Evolutionary conservation across 30 jellyfish, hydroid and myxozoan species (phyloP).

Genomic region (Cassiopea xamachana): DNA sequence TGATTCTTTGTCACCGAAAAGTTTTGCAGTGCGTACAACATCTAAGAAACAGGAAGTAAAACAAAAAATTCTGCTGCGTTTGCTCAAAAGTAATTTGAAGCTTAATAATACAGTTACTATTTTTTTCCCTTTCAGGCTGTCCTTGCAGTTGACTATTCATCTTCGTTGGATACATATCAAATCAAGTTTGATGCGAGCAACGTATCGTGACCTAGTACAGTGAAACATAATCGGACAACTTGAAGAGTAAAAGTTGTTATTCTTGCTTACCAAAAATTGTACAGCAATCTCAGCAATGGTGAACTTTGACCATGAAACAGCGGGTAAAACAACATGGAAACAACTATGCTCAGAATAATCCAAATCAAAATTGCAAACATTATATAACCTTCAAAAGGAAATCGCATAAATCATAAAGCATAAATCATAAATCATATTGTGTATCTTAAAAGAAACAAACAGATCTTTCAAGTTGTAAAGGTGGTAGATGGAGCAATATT

Average conservation of each 20-base stretch:
- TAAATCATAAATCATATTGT: too few species aligned
- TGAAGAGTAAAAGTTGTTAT: neutral
- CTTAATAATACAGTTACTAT: too few species aligned
- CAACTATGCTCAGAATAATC: constrained; percentile 11
- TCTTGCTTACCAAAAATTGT: constrained; percentile 6
- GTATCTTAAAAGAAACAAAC: too few species aligned
- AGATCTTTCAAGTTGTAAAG: too few species aligned
- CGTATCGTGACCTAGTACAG: neutral
- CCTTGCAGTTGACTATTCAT: neutral
- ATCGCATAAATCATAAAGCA: too few species aligned
- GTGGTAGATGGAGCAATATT: too few species aligned
- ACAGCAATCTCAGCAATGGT: neutral
- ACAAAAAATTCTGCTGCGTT: too few species aligned
- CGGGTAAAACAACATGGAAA: constrained; percentile 23
- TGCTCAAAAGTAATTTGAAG: too few species aligned
- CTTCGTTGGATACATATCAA: neutral
- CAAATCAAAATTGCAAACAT: constrained; percentile 10
- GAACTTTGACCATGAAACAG: constrained; percentile 23
- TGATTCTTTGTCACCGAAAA: neutral
- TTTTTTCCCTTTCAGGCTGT: neutral
- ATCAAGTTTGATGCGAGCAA: neutral
- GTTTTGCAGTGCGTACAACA: neutral
- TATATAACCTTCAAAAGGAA: constrained; percentile 9
- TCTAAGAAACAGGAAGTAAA: neutral
- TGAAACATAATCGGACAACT: neutral